Conservation (phyloP, 2,113 vertebrate species). For the Rhea pennata region DNA sequence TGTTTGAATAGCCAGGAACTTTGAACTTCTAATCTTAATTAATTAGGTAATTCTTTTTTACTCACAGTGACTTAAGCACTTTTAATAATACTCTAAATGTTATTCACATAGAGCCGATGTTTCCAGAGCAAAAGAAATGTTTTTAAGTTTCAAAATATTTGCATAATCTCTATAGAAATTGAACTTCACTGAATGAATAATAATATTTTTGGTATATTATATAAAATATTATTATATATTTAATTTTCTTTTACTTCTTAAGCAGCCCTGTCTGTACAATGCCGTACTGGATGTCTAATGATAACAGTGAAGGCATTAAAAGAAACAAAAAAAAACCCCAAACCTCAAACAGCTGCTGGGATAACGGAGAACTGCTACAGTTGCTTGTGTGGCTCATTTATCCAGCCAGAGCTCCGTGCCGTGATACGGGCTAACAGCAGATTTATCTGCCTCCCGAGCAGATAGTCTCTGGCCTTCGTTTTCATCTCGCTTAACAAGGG, state of each 20-base stretch:
- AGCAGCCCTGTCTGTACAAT: background rate
- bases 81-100: background rate
- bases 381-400: background rate
- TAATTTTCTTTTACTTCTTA: background rate
- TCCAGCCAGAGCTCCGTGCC: background rate
- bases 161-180: background rate
- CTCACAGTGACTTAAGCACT: background rate
- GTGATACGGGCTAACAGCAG: accelerated
- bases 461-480: background rate
- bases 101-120: background rate
- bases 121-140: background rate
- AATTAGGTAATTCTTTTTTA: background rate
- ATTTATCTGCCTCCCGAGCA: background rate
- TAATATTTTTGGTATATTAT: background rate
- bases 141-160: background rate
- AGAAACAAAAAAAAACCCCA: background rate
- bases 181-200: background rate
- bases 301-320: background rate
- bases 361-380: background rate
- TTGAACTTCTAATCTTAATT: background rate
- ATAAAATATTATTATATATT: too few species aligned
- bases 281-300: background rate
- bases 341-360: background rate
- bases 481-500: background rate
- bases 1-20: too few species aligned